Percentiles rank a stretch among this genome's conserved stretches.
Evolutionary conservation across 2,888 invertebrate species (phyloP).

Genomic region (Nudaria mundana): DNA sequence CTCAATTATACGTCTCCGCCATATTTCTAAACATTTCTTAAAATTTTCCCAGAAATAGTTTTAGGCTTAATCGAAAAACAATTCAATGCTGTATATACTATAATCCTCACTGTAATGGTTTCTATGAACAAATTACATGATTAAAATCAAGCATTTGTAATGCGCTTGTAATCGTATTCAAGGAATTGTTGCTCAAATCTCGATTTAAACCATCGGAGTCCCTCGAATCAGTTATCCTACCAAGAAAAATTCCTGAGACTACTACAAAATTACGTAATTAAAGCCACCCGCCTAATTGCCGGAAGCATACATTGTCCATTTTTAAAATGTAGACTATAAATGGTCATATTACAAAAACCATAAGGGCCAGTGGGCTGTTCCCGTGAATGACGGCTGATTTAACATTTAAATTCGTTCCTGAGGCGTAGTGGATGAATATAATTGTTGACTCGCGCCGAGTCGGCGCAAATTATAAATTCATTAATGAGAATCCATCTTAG

Average conservation of each 20-base stretch:
- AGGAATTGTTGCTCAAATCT: slow-evolving; percentile 8
- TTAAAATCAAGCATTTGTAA: too few relatives aligned
- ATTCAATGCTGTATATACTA: too few relatives aligned
- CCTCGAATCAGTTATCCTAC: slow-evolving; percentile 1
- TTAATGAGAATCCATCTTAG: slow-evolving; percentile 47
- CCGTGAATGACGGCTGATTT: slow-evolving; percentile 50
- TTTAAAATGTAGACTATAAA: slow-evolving; percentile 27
- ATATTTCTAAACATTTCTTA: too few relatives aligned
- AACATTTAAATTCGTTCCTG: slow-evolving; percentile 58
- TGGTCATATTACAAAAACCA: slow-evolving; percentile 35
- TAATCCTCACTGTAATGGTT: too few relatives aligned
- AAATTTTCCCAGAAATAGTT: too few relatives aligned
- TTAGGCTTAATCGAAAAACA: too few relatives aligned
- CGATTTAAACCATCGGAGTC: slow-evolving; percentile 6
- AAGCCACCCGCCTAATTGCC: slow-evolving; percentile 27
- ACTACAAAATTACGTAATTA: slow-evolving; percentile 11
- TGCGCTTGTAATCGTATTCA: slow-evolving; percentile 5
- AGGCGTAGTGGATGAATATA: slow-evolving; percentile 55
- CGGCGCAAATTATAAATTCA: slow-evolving; percentile 71
- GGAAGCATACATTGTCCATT: slow-evolving; percentile 28
- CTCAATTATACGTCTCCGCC: too few relatives aligned
- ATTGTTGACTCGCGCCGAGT: slow-evolving; percentile 43
- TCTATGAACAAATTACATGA: neutral
- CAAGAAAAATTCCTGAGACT: slow-evolving; percentile 7
- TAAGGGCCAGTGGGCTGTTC: slow-evolving; percentile 42